These are phyloP conservation scores for Chironomus striatipennis DNA, from an alignment of 1,140 invertebrate genomes.

Conservation along the genomic window DNA sequence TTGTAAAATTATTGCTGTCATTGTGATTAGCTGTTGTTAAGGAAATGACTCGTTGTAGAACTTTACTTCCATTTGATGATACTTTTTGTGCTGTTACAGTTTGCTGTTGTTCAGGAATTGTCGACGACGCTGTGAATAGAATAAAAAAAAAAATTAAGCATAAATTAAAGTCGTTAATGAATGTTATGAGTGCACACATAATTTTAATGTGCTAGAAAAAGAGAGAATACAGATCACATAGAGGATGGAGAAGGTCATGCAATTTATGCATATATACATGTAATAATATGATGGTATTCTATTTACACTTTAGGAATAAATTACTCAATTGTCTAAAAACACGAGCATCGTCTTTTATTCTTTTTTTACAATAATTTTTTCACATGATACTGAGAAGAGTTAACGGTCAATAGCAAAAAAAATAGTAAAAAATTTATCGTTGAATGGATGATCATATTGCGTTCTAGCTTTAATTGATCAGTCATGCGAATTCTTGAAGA, in stretches of 20 bases:
- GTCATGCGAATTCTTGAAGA: no score
- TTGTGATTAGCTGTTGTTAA: neutral
- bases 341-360: no score
- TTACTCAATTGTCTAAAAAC: constrained; percentile 2
- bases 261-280: neutral
- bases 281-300: neutral
- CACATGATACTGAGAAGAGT: neutral
- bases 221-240: neutral
- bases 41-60: neutral
- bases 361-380: no score
- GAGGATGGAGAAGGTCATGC: neutral
- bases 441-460: no score
- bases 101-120: neutral
- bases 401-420: neutral
- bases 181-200: neutral
- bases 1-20: constrained; percentile 6
- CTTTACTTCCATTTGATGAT: neutral
- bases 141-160: neutral
- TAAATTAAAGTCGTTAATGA: neutral
- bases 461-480: no score
- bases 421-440: neutral
- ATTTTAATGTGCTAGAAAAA: neutral
- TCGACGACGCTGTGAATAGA: neutral
- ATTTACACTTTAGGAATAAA: neutral
- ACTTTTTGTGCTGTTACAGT: neutral